Percentiles rank a stretch among this genome's conserved stretches.
Conservation (phyloP, 2,113 vertebrate genomes). For the Toxotes chatareus region DNA sequence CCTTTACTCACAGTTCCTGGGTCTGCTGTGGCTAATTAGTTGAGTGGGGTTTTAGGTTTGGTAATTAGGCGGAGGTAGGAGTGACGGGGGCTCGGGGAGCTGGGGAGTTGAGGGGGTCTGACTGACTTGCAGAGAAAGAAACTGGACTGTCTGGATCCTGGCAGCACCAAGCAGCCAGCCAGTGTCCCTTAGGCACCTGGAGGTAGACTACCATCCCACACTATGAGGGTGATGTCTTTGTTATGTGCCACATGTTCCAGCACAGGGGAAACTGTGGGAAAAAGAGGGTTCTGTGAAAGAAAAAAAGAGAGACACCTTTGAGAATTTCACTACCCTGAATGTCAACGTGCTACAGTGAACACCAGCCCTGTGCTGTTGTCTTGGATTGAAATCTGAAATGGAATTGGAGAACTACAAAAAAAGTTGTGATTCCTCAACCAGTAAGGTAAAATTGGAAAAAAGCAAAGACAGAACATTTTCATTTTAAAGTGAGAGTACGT, state of each 20-base stretch:
- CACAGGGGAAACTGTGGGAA: slow-evolving; percentile 34
- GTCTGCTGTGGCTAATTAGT: slow-evolving; percentile 93
- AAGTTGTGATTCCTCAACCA: background rate
- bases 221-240: slow-evolving; percentile 80
- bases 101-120: slow-evolving; percentile 79
- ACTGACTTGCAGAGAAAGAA: slow-evolving; percentile 76
- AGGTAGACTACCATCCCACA: slow-evolving; percentile 75
- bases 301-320: slow-evolving; percentile 46
- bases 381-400: slow-evolving; percentile 22
- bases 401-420: background rate
- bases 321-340: slow-evolving; percentile 49
- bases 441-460: background rate
- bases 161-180: slow-evolving; percentile 77
- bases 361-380: background rate
- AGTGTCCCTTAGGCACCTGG: slow-evolving; percentile 78
- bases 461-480: background rate
- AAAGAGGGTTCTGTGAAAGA: slow-evolving; percentile 28
- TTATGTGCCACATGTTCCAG: slow-evolving; percentile 77
- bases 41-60: slow-evolving; percentile 88
- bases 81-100: slow-evolving; percentile 79
- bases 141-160: slow-evolving; percentile 81
- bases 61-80: slow-evolving; percentile 81
- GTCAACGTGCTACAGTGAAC: slow-evolving; percentile 45
- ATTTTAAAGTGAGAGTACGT: background rate
- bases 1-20: slow-evolving; percentile 91